Evolutionary conservation across 2,113 vertebrate species (phyloP).

Genomic region (Puma concolor): DNA sequence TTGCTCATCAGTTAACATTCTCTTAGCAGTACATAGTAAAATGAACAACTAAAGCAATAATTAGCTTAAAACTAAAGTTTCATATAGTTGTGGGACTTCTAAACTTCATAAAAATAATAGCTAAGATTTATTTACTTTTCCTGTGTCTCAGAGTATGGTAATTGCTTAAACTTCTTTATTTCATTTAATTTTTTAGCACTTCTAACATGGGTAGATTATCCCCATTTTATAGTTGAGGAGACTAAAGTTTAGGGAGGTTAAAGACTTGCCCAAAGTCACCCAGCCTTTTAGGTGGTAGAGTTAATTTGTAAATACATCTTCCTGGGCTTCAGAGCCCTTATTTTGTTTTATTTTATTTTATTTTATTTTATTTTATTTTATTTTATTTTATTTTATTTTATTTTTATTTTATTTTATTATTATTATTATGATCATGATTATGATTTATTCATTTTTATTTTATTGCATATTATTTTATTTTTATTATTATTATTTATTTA

Average conservation of each 20-base stretch:
- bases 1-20: background rate
- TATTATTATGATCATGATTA: too few species aligned
- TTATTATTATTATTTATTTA: background rate
- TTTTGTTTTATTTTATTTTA: background rate
- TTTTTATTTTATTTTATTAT: background rate
- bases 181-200: background rate
- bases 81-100: background rate
- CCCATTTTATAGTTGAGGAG: slow-evolving; percentile 4
- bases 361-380: background rate
- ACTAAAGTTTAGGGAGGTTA: background rate
- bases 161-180: background rate
- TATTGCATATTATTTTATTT: background rate
- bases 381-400: background rate
- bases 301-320: slow-evolving; percentile 41
- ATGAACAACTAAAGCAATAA: background rate
- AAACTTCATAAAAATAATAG: slow-evolving; percentile 6
- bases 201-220: background rate
- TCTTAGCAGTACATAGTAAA: background rate
- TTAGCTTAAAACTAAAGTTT: background rate
- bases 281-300: background rate
- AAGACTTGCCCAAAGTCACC: background rate
- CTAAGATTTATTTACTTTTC: background rate
- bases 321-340: background rate
- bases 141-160: background rate
- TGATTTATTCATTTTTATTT: too few species aligned